These are phyloP conservation scores for Apostichopus parvimensis DNA, from an alignment of 35 echinoderm and acorn worm species.

Conservation along the genomic window DNA sequence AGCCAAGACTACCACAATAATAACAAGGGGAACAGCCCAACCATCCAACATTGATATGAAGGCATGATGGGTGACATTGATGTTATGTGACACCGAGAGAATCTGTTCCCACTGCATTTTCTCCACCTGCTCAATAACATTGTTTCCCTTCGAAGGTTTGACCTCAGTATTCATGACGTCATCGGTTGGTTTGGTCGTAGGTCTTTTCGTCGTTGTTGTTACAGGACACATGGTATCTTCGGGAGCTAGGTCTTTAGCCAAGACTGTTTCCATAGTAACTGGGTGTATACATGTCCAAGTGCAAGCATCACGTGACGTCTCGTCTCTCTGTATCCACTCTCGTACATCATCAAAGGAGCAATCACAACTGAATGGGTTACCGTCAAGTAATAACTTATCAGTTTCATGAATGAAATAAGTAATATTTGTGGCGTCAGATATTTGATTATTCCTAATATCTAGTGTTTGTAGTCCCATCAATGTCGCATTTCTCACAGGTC, in stretches of 20 bases:
- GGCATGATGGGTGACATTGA: neutral
- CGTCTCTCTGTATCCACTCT: conserved; percentile 3
- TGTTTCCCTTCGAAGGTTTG: too few species aligned
- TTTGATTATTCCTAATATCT: conserved; percentile 23
- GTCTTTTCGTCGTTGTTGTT: too few species aligned
- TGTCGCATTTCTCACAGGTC: neutral
- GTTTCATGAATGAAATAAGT: neutral
- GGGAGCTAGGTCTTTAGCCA: neutral
- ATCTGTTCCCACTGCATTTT: neutral
- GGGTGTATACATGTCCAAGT: conserved; percentile 1
- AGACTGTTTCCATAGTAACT: neutral
- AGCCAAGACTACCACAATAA: neutral
- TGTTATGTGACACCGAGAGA: neutral
- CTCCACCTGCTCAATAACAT: too few species aligned
- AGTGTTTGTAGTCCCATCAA: neutral
- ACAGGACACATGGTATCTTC: neutral
- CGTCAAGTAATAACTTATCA: conserved; percentile 20
- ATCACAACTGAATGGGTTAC: conserved; percentile 10
- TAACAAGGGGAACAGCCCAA: neutral
- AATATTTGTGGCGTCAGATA: conserved; percentile 16
- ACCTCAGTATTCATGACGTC: neutral
- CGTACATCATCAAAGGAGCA: neutral
- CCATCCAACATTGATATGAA: neutral
- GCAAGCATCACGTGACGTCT: neutral
- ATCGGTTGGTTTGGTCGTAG: neutral